Evolutionary conservation across 2,797 vertebrate genomes (phyloP), one percentile per base, ranked within the genome.

Genomic region (Chaenodraco wilsoni): DNA sequence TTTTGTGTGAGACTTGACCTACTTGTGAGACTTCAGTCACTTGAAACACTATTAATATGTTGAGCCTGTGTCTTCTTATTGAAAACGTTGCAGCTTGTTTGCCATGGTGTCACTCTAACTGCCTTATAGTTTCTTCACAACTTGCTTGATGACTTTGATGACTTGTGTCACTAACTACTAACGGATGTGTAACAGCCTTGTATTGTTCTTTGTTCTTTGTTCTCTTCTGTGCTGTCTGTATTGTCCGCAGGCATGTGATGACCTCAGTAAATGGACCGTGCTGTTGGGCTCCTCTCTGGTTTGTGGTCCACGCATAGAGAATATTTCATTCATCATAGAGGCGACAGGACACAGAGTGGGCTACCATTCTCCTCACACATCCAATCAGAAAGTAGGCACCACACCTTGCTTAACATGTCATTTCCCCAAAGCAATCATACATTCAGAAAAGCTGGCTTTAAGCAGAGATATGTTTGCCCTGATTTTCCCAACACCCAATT

Each of bases 311-410:
- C 81, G 79, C 63, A 77, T 92, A 57, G 96, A 97, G 16, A 95
- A 93, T 68, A 92, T 99, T 41, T 95, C 95, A n/a, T 99, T 99
- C 92, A 95, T 99, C 87, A 96, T 97, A 44, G 97, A 98, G 86
- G 95, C 96, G 65, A 13, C 92, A 83, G 93, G 85, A 75, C 93
- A 84, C 54, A 56, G 81, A 54, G 89, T 73, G 65, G 79, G 17
- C 78, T 51, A 73, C n/a, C 83, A 79, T 51, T 59, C 84, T 52
- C 43, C 65, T 13, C 74, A 83, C 13, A 73, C 85, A 37, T 52
- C 93, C 0, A 85, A 93, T 21, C 92, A 95, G 80, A 93, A 96
- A 66, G 97, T 98, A 92, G 49, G 89, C 60, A 74, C 17, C 17
- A 60, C 27, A 67, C 31, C 40, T 63, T 54, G n/a, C 10, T 37